Conservation (phyloP, 2,113 vertebrate species). For the Corvus hawaiiensis region DNA sequence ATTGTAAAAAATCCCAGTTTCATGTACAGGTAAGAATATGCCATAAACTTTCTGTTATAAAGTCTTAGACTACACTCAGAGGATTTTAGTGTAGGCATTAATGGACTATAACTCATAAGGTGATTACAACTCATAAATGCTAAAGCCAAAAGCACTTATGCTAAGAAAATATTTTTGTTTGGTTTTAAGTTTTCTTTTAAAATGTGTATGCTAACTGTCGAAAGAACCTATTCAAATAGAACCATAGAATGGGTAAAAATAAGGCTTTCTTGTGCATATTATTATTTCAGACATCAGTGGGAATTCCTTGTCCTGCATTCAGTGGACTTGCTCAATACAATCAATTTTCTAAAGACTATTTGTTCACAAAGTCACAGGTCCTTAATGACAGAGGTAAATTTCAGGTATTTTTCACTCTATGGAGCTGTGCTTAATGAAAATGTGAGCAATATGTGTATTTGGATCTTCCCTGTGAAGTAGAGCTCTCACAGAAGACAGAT, state of each 20-base stretch:
- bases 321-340: neutral
- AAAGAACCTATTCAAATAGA: neutral
- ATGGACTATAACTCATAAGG: neutral
- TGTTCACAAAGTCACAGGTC: neutral
- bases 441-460: neutral
- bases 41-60: neutral
- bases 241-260: neutral
- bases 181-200: neutral
- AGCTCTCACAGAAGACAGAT: neutral
- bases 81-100: neutral
- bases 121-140: neutral
- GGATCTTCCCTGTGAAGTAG: neutral
- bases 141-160: neutral
- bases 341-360: neutral
- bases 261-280: neutral
- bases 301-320: neutral
- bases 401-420: neutral
- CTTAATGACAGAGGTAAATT: neutral
- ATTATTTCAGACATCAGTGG: neutral
- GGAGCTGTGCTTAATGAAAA: neutral
- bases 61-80: neutral
- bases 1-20: neutral
- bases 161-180: neutral
- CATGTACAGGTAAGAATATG: neutral
- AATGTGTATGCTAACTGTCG: neutral